Evolutionary conservation across 2,113 vertebrate genomes (phyloP).

Genomic region (Bucco capensis): DNA sequence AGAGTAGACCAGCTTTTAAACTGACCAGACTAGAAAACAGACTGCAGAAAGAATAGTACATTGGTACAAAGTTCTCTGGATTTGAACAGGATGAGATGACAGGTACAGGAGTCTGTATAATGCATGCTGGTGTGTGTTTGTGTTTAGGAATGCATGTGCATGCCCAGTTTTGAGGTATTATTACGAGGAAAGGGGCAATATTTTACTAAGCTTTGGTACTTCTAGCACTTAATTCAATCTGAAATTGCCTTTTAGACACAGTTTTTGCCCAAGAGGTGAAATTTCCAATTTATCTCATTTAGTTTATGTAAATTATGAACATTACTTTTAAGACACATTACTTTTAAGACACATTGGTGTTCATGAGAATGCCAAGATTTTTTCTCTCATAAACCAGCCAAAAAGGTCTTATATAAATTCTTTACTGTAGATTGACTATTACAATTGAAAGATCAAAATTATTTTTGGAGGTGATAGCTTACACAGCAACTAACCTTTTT

Average conservation of each 20-base stretch:
- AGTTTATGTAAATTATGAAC: conserved; percentile 47
- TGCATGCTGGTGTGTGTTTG: accelerated
- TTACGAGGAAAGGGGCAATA: neutral
- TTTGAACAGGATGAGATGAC: neutral
- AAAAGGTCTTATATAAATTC: conserved; percentile 18
- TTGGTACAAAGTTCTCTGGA: neutral
- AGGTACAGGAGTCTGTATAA: neutral
- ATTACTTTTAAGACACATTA: conserved; percentile 50
- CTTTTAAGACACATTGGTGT: neutral
- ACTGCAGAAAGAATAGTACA: neutral
- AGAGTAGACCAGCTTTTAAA: neutral
- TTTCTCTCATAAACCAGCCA: conserved; percentile 21
- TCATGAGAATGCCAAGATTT: conserved; percentile 2
- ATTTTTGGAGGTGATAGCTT: conserved; percentile 47
- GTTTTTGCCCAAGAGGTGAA: neutral
- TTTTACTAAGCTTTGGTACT: neutral
- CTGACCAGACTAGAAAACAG: neutral
- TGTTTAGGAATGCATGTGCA: too few relatives aligned
- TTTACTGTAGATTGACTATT: conserved; percentile 22
- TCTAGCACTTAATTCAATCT: neutral
- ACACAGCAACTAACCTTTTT: conserved; percentile 3
- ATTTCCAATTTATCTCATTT: conserved; percentile 37
- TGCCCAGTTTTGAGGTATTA: neutral
- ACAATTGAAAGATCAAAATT: conserved; percentile 44
- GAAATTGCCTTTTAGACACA: conserved; percentile 12